Conservation (phyloP, 1,140 invertebrate genomes). For the Nephila pilipes region DNA sequence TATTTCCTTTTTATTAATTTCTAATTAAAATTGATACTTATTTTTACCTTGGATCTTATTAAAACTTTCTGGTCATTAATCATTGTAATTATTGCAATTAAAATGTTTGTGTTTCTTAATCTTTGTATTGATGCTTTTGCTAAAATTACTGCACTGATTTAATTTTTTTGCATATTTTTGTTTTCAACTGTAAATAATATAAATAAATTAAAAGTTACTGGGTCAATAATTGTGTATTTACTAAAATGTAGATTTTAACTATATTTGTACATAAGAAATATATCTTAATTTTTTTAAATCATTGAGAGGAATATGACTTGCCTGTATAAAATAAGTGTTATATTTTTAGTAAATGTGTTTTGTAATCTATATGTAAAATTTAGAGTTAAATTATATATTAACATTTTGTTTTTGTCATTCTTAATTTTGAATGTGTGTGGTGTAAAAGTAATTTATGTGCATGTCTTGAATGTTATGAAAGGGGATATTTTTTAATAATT, state of each 20-base stretch:
- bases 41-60: no score
- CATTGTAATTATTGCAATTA: no score
- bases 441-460: slow-evolving; percentile 42
- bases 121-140: background rate
- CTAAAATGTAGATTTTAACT: slow-evolving; percentile 2
- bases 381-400: slow-evolving; percentile 1
- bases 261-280: slow-evolving; percentile 16
- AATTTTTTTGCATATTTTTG: background rate
- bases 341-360: background rate
- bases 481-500: background rate
- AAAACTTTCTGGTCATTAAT: no score
- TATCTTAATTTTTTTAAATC: background rate
- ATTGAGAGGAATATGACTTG: background rate
- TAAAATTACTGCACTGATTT: background rate
- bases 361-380: background rate
- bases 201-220: background rate
- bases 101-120: background rate
- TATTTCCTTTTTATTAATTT: no score
- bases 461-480: background rate
- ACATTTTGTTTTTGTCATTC: background rate
- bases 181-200: slow-evolving; percentile 1
- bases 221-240: background rate
- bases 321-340: background rate
- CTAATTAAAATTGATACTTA: no score
- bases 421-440: background rate